Evolutionary conservation across 2,113 vertebrate genomes (phyloP), one percentile per base, ranked within the genome.

Genomic region (Hassar affinis): DNA sequence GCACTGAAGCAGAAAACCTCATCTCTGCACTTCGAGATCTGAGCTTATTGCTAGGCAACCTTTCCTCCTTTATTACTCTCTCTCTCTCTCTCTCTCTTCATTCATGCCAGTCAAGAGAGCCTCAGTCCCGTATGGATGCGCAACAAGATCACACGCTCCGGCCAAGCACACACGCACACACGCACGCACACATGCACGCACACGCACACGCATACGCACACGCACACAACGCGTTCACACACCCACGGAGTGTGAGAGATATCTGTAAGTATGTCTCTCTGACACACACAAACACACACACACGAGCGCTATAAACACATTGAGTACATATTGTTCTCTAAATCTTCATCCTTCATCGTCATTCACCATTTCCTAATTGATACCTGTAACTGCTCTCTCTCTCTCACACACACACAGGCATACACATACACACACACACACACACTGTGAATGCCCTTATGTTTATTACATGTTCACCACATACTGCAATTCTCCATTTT

Each of bases 41-140:
- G 35, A 64, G 79, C 54, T 64, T 80, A 87, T 85, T 85, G 84
- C 86, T 87, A 87, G 78, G 86, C 84, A 85, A 87, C 81, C 54
- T 81, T 78, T 79, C 81, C 61, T 57, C 72, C 81, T 72, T 64
- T 78, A 56, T 38, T 33, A 38, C 35, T 42, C 45, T 33, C 51
- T 35, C 64, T 45, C 77, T 72, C 35, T 27, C 64, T 74, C 38
- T 72, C 33, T 78, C 35, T 59, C 35, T 64, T 45, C 61, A 80
- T 81, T 85, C 84, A 85, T 80, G 78, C 69, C 49, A 62, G 56
- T 80, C 76, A 51, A 62, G 76, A 66, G 85, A 64, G 82, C 51
- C 4, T 77, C 10, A 22, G 30, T 77, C 74, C 74, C 30, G 74
- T 77, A 77, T 77, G 74, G 74, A 77, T 77, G 74, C 74, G 74